Conservation (phyloP, 2,888 invertebrate species). For the Dryocosmus kuriphilus region DNA sequence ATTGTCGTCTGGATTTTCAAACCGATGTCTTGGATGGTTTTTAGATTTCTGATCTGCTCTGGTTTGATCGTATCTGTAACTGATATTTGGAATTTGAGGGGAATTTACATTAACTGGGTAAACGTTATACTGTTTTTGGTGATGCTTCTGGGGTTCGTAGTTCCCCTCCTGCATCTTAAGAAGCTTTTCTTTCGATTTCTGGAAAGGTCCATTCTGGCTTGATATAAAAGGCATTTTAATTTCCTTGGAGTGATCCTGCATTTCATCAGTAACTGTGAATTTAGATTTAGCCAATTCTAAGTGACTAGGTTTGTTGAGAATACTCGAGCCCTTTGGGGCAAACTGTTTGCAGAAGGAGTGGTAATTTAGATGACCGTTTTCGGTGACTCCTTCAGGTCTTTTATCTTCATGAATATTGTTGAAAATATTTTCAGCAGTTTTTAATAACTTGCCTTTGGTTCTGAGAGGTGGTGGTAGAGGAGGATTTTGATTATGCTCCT, state of each 20-base stretch:
- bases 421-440: slow-evolving; percentile 44
- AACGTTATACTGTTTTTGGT: slow-evolving; percentile 49
- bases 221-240: slow-evolving; percentile 23
- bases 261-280: slow-evolving; percentile 42
- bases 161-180: slow-evolving; percentile 44
- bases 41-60: slow-evolving; percentile 43
- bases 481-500: slow-evolving; percentile 44
- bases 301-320: slow-evolving; percentile 49
- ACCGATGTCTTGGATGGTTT: slow-evolving; percentile 35
- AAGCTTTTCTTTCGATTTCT: slow-evolving; percentile 51
- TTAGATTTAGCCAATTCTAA: slow-evolving; percentile 47
- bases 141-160: slow-evolving; percentile 48
- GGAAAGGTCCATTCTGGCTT: slow-evolving; percentile 42
- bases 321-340: slow-evolving; percentile 52
- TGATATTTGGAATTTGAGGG: neutral
- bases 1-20: slow-evolving; percentile 15
- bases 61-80: slow-evolving; percentile 29
- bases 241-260: slow-evolving; percentile 44
- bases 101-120: slow-evolving; percentile 44
- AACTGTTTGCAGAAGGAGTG: slow-evolving; percentile 69
- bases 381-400: slow-evolving; percentile 48
- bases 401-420: slow-evolving; percentile 23
- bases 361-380: slow-evolving; percentile 66
- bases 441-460: slow-evolving; percentile 53
- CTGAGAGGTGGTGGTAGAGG: slow-evolving; percentile 44